phyloP scores from a whole-genome alignment of 2,113 vertebrate genomes.

The Uropsilus gracilis region DNA sequence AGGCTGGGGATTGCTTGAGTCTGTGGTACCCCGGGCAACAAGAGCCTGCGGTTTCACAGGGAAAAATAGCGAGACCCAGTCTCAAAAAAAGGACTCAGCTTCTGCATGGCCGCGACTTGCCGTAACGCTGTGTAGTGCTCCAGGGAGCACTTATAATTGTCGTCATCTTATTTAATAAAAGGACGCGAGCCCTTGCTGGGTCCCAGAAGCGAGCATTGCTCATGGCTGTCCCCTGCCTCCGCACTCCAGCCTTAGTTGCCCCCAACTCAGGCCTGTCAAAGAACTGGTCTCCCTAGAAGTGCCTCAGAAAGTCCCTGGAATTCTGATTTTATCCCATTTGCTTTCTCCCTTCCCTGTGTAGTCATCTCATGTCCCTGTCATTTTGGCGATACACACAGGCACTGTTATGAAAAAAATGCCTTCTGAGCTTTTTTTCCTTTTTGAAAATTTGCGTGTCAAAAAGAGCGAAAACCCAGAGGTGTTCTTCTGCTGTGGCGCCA shows the following conservation, averaged over 20 bases:
- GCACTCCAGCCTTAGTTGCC: no score
- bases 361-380: neutral
- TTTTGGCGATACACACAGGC: neutral
- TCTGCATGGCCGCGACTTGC: no score
- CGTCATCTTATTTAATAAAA: slow-evolving; percentile 43
- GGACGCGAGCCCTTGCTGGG: neutral
- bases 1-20: no score
- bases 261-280: neutral
- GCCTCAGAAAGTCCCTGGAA: neutral
- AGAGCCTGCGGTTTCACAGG: no score
- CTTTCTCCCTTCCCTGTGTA: neutral
- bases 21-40: no score
- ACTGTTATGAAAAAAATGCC: neutral
- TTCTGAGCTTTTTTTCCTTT: neutral
- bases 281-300: neutral
- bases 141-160: neutral
- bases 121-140: neutral
- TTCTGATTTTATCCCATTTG: neutral
- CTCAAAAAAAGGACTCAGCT: no score
- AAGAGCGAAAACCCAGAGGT: neutral
- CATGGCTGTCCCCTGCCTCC: neutral
- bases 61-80: no score
- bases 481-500: neutral
- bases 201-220: neutral
- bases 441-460: neutral